Conservation (phyloP, 1,140 invertebrate species). For the Heliconius nattereri region DNA sequence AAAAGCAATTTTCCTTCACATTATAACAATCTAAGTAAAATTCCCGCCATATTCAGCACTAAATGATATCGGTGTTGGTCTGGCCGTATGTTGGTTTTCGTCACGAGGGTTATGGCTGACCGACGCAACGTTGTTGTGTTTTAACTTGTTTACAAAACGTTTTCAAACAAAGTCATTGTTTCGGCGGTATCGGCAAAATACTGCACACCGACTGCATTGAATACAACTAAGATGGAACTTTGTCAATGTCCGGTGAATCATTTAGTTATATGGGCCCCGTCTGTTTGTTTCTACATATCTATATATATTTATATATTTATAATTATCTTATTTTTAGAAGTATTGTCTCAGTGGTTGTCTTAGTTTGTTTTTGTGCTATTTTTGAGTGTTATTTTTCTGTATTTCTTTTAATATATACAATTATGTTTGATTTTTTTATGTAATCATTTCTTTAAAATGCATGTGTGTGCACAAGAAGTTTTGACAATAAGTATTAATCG, state of each 20-base stretch:
- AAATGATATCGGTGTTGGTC: not conserved
- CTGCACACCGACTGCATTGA: constrained; percentile 46
- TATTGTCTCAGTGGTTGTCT: not conserved
- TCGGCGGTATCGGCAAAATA: constrained; percentile 58
- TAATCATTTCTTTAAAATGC: too few relatives aligned
- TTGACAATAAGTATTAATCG: too few relatives aligned
- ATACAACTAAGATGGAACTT: constrained; percentile 53
- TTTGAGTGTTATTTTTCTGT: not conserved
- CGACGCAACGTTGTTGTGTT: constrained; percentile 25
- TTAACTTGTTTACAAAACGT: constrained; percentile 62
- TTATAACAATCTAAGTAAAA: not conserved
- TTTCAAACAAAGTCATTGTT: constrained; percentile 56
- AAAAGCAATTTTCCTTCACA: too few relatives aligned
- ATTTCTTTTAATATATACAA: not conserved
- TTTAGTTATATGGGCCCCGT: constrained; percentile 18
- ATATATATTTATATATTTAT: not conserved
- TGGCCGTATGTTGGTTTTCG: constrained; percentile 9
- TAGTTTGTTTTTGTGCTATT: not conserved
- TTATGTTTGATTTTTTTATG: too few relatives aligned
- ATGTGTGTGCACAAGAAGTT: too few relatives aligned
- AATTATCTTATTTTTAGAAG: not conserved
- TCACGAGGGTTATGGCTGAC: constrained; percentile 12
- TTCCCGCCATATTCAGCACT: not conserved
- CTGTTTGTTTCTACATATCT: constrained; percentile 10
- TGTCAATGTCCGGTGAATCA: constrained; percentile 60